Percentiles rank a stretch among this genome's conserved stretches.
phyloP scores from a whole-genome alignment of 1,140 invertebrate genomes.

The Lepidurus arcticus region DNA sequence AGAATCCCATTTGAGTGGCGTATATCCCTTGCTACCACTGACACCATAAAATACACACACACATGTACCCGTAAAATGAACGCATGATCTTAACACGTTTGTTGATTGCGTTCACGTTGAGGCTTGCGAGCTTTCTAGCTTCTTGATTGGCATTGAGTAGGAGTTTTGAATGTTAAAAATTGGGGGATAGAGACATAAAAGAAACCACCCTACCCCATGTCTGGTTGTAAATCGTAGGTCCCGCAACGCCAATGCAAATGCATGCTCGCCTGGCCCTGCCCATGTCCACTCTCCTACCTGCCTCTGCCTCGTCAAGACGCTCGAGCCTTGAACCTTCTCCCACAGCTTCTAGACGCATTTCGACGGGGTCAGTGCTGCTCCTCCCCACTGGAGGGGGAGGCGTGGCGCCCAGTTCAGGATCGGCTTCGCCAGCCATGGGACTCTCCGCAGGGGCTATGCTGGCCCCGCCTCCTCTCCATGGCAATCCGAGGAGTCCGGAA shows the following conservation, averaged over 20 bases:
- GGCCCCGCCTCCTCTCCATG: constrained; percentile 28
- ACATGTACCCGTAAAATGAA: neutral
- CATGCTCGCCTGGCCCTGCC: constrained; percentile 19
- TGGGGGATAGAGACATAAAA: neutral
- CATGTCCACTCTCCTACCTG: constrained; percentile 13
- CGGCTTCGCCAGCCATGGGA: neutral
- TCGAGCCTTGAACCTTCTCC: constrained; percentile 37
- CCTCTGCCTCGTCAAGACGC: constrained; percentile 5
- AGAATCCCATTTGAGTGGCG: neutral
- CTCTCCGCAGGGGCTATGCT: neutral
- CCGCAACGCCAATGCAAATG: constrained; percentile 14
- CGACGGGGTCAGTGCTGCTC: constrained; percentile 41
- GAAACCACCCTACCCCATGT: neutral
- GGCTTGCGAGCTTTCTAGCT: neutral
- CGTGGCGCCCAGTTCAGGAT: neutral
- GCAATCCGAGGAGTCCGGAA: constrained; percentile 33
- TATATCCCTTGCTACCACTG: neutral
- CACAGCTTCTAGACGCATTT: constrained; percentile 40
- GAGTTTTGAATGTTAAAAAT: neutral
- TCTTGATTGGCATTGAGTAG: neutral
- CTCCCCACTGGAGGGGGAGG: neutral
- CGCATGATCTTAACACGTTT: neutral
- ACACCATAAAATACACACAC: neutral
- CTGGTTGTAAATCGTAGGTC: constrained; percentile 15
- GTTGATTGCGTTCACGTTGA: neutral